Conservation (phyloP, 2,113 vertebrate genomes). For the Tautogolabrus adspersus region DNA sequence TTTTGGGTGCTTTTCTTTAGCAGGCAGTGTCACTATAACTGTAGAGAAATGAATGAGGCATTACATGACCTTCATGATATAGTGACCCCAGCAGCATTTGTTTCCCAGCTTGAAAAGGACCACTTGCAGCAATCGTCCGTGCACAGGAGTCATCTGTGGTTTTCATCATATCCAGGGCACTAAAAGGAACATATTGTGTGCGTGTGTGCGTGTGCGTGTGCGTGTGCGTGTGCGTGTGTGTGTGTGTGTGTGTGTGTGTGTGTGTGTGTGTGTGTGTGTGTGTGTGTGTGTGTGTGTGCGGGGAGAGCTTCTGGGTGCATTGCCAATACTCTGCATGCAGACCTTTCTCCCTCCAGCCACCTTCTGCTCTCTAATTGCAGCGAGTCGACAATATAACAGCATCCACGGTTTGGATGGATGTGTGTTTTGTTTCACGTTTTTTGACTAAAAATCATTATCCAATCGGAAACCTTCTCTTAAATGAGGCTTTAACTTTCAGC, state of each 20-base stretch:
- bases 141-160: slow-evolving; percentile 46
- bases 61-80: slow-evolving; percentile 64
- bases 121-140: slow-evolving; percentile 34
- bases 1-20: background rate
- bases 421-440: slow-evolving; percentile 4
- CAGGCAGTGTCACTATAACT: slow-evolving; percentile 24
- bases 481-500: slow-evolving; percentile 8
- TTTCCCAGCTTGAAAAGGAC: slow-evolving; percentile 60
- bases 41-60: slow-evolving; percentile 36
- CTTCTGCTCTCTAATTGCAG: slow-evolving; percentile 64
- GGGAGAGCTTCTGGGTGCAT: slow-evolving; percentile 1
- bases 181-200: slow-evolving; percentile 23
- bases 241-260: no score
- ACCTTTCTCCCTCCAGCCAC: slow-evolving; percentile 42
- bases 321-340: slow-evolving; percentile 56
- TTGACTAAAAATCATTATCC: slow-evolving; percentile 10
- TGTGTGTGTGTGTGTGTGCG: background rate
- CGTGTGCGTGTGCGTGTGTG: background rate
- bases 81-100: slow-evolving; percentile 55
- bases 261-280: slow-evolving; percentile 3
- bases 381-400: slow-evolving; percentile 28
- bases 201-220: background rate
- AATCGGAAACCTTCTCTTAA: slow-evolving; percentile 17
- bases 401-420: slow-evolving; percentile 2
- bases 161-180: slow-evolving; percentile 41